Evolutionary conservation across 1,140 invertebrate genomes (phyloP).

Genomic region (Ericerus pela): DNA sequence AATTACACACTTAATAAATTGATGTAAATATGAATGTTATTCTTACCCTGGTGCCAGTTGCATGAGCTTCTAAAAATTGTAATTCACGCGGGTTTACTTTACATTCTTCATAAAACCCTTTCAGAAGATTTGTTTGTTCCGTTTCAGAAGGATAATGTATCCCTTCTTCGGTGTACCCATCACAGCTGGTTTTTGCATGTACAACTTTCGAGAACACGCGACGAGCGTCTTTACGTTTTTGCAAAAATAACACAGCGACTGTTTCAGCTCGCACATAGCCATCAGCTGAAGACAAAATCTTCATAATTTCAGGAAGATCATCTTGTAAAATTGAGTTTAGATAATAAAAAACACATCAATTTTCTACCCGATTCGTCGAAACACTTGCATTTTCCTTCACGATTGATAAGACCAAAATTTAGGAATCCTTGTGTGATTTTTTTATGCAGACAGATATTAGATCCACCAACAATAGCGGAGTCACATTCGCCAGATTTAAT

Average conservation of each 20-base stretch:
- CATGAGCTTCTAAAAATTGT: constrained; percentile 24
- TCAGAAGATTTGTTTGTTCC: neutral
- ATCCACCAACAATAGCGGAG: constrained; percentile 45
- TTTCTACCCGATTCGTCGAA: neutral
- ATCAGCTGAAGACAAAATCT: constrained; percentile 30
- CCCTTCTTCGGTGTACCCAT: constrained; percentile 39
- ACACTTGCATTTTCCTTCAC: neutral
- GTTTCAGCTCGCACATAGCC: constrained; percentile 49
- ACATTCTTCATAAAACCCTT: constrained; percentile 17
- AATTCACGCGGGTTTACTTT: constrained; percentile 39
- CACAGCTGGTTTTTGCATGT: constrained; percentile 37
- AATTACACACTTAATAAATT: neutral
- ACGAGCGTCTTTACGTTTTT: constrained; percentile 35
- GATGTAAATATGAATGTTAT: too few species aligned
- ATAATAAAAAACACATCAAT: neutral
- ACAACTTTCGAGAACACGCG: constrained; percentile 43
- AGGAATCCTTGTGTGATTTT: constrained; percentile 36
- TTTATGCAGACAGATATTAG: constrained; percentile 39
- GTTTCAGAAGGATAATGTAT: neutral
- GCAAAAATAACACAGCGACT: constrained; percentile 39
- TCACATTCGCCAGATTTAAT: constrained; percentile 42
- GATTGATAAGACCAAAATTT: neutral
- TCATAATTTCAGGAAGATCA: neutral
- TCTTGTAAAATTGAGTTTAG: neutral
- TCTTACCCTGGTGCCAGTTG: constrained; percentile 32